A percentile compares a stretch with the other conserved stretches of the same genome.
Conservation (phyloP, 2,797 vertebrate species). For the Neosilurus hyrtlii region DNA sequence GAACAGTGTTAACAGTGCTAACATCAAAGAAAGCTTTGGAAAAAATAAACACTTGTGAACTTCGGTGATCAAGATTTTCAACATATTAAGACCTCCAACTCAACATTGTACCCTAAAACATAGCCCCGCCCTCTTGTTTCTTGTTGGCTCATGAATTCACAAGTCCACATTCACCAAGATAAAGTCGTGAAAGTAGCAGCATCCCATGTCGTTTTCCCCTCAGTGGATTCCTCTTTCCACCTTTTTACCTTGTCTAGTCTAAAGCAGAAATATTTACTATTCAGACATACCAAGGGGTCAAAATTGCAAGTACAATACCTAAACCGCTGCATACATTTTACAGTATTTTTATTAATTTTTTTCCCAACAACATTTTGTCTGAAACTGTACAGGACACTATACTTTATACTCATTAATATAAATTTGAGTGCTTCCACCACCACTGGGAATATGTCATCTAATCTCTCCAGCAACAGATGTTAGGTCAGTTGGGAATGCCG, state of each 20-base stretch:
- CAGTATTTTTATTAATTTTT: not conserved
- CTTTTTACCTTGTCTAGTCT: not conserved
- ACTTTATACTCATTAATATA: not conserved
- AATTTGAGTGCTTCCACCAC: not conserved
- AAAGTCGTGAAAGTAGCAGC: not conserved
- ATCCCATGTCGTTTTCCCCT: not conserved
- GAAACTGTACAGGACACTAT: not conserved
- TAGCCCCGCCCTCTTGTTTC: not conserved
- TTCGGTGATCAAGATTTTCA: too few relatives aligned
- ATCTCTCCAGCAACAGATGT: not conserved
- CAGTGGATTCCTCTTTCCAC: not conserved
- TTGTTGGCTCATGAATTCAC: not conserved
- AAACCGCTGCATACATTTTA: not conserved
- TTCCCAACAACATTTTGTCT: not conserved
- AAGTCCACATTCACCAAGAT: not conserved
- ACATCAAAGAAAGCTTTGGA: not conserved
- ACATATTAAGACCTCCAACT: not conserved
- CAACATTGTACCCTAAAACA: not conserved
- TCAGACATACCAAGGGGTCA: too few relatives aligned
- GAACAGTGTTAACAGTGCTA: not conserved
- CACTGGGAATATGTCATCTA: not conserved
- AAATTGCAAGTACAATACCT: too few relatives aligned
- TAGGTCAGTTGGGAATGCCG: not conserved
- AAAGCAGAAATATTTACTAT: too few relatives aligned
- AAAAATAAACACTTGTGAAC: too few relatives aligned